Base-by-base conservation (phyloP, 1,140 invertebrate species). In the Cotesia chilonis region DNA sequence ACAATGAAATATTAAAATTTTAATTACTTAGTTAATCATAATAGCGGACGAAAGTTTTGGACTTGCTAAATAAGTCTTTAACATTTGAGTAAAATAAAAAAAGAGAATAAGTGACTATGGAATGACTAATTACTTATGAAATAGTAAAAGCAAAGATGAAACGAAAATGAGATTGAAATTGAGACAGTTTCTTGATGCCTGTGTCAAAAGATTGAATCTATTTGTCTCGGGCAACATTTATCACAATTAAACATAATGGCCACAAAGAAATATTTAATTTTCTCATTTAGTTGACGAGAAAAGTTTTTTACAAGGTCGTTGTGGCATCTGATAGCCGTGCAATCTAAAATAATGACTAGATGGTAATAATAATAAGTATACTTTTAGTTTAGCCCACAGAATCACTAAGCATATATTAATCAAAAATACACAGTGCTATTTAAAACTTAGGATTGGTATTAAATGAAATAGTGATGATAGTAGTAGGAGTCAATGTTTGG, bases 221-320 rank as follows among this genome's bases (percentile, higher is more conserved):
- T 55, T 55, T 55, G n/a, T 55, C 54, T 6, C 5, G 12, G 17
- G 12, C 4, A n/a, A 65, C 36, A 47, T 51, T 37, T 41, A n/a
- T 52, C 41, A 55, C 12, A 35, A 54, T 54, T 51, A 4, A 20
- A 52, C 4, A 28, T 17, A 68, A 36, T n/a, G 14, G 10, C 14
- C 4, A 12, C 7, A 35, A 14, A 36, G 52, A 59, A 68, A 68
- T 59, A 68, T 57, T 68, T 60, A 59, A 60, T 60, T 68, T 59
- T 57, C 6, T 41, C 67, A 60, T 68, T 68, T 37, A 68, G 12
- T n/a, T 41, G 54, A 68, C 20, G 67, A 41, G 37, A 68, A 68
- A 68, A 68, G 54, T 68, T 67, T 67, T 57, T 68, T 7, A 12
- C 12, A 37, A 65, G 67, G 67, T 68, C 54, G 4, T 47, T 9